Evolutionary conservation across 1,140 invertebrate genomes (phyloP).

Genomic region (Cheumatopsyche charites): DNA sequence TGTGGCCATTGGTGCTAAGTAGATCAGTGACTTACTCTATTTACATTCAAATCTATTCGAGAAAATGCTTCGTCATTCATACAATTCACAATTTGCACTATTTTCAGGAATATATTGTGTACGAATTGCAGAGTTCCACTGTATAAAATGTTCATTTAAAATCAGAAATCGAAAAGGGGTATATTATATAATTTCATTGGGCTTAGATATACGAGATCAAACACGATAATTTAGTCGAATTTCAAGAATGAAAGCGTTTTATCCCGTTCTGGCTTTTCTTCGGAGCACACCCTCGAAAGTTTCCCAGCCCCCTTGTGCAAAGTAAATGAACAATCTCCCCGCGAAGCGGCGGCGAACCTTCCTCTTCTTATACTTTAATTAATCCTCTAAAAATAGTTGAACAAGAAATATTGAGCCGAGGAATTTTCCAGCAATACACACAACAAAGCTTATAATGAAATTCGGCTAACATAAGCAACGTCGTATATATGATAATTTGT

Average conservation of each 20-base stretch:
- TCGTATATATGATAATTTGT: slow-evolving; percentile 31
- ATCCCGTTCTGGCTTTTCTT: slow-evolving; percentile 23
- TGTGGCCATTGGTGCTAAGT: too few species aligned
- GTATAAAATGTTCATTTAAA: too few species aligned
- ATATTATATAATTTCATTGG: too few species aligned
- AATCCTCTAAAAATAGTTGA: slow-evolving; percentile 46
- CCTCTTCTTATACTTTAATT: slow-evolving; percentile 43
- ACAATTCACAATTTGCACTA: too few species aligned
- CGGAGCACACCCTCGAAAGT: slow-evolving; percentile 23
- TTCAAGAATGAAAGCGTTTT: neutral
- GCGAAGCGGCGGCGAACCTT: slow-evolving; percentile 7
- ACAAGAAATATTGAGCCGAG: slow-evolving; percentile 42
- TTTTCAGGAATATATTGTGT: too few species aligned
- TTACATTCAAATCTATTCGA: too few species aligned
- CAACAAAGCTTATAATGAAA: slow-evolving; percentile 34
- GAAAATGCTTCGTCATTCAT: too few species aligned
- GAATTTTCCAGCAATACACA: slow-evolving; percentile 38
- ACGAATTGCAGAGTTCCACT: too few species aligned
- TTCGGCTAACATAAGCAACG: neutral
- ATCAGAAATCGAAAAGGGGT: too few species aligned
- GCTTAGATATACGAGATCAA: too few species aligned
- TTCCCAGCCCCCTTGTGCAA: slow-evolving; percentile 10
- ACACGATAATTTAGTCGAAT: slow-evolving; percentile 21
- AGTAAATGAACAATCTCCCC: slow-evolving; percentile 37
- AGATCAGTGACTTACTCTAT: too few species aligned